phyloP scores from a whole-genome alignment of 2,113 vertebrate species.

The Phaethornis superciliosus region DNA sequence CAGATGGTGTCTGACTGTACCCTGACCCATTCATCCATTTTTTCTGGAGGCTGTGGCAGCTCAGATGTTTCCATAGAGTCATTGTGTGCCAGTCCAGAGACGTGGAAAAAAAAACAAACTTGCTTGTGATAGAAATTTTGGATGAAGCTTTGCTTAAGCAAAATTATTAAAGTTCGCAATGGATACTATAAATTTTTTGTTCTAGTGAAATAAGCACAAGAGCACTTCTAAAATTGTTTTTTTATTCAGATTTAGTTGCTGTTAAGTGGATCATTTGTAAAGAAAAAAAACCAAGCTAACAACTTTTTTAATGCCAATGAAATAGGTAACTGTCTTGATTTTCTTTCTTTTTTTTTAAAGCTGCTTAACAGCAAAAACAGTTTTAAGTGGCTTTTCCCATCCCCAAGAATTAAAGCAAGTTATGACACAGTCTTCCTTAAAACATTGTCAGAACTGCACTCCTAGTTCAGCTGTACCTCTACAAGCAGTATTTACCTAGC shows the following conservation, averaged over 20 bases:
- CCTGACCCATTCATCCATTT: neutral
- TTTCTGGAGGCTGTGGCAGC: neutral
- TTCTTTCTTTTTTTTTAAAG: neutral
- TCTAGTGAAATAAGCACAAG: neutral
- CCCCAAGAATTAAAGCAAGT: neutral
- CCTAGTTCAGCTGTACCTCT: neutral
- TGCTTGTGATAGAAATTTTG: neutral
- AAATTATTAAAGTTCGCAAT: neutral
- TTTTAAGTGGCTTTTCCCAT: neutral
- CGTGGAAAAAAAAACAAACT: neutral
- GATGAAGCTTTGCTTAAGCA: neutral
- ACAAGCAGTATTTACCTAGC: neutral
- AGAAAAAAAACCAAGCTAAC: neutral
- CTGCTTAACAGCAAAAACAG: neutral
- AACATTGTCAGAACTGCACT: neutral
- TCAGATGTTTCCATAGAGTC: accelerated
- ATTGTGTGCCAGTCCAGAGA: neutral
- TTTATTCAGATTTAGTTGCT: neutral
- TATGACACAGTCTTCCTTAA: neutral
- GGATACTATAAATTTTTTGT: neutral
- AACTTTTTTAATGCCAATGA: neutral
- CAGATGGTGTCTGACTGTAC: neutral
- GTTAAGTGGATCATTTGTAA: neutral
- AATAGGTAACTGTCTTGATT: neutral
- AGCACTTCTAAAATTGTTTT: neutral